Percentiles rank a stretch among this genome's conserved stretches.
Conservation (phyloP, 1,140 invertebrate genomes). For the Gyrodactylus salaris region DNA sequence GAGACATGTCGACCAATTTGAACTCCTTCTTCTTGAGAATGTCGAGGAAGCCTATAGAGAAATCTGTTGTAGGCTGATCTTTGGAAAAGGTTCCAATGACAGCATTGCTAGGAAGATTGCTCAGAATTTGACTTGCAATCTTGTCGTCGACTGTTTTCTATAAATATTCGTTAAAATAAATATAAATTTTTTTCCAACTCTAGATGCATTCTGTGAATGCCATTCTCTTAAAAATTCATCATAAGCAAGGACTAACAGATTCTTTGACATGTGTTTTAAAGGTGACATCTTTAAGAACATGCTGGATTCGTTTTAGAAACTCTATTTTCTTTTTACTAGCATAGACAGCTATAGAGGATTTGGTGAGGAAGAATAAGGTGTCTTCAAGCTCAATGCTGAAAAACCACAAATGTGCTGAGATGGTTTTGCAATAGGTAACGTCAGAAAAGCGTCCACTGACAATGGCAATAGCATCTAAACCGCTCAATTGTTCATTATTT, state of each 20-base stretch:
- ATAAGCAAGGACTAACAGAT: too few species aligned
- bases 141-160: background rate
- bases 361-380: background rate
- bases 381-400: background rate
- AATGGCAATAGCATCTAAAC: background rate
- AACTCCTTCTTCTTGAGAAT: background rate
- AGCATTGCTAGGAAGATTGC: background rate
- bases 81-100: background rate
- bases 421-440: background rate
- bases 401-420: background rate
- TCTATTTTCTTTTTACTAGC: background rate
- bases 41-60: background rate
- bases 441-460: background rate
- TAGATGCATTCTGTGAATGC: too few species aligned
- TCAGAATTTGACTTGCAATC: background rate
- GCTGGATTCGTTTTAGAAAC: background rate
- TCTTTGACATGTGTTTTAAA: background rate
- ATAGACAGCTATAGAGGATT: background rate
- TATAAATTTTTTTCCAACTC: too few species aligned
- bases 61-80: background rate
- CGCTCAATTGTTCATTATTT: background rate
- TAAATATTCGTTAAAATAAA: background rate
- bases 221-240: too few species aligned
- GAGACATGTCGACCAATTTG: constrained; percentile 35
- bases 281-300: background rate